Evolutionary conservation across 30 jellyfish, hydroid and myxozoan species (phyloP).

Genomic region (Aurelia aurita complex sp. Pacific): DNA sequence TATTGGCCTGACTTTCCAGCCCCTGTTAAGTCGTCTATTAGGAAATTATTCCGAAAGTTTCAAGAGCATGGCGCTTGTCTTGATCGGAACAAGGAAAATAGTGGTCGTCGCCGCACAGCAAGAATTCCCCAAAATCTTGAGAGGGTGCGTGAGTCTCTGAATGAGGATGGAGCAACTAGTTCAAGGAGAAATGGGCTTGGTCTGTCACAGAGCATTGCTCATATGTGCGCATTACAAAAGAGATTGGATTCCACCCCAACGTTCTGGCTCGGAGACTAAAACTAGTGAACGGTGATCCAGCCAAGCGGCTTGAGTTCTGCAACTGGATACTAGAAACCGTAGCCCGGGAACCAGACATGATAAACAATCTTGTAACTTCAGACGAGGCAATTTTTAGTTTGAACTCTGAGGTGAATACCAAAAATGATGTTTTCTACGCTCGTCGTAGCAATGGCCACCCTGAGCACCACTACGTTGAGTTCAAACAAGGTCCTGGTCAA

Average conservation of each 20-base stretch:
- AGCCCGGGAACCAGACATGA: not conserved
- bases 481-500: constrained; percentile 3
- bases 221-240: not conserved
- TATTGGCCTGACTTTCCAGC: constrained; percentile 20
- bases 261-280: not conserved
- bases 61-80: too few relatives aligned
- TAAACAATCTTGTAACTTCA: not conserved
- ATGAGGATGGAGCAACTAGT: not conserved
- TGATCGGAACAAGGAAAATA: not conserved
- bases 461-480: not conserved
- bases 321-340: not conserved
- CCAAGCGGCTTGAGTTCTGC: not conserved
- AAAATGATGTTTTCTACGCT: not conserved
- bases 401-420: not conserved
- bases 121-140: constrained; percentile 1
- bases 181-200: not conserved
- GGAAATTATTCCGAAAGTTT: not conserved
- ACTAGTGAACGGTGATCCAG: not conserved
- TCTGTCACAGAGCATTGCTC: not conserved
- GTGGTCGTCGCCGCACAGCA: constrained; percentile 1
- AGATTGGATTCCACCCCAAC: not conserved
- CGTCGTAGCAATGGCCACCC: constrained; percentile 5
- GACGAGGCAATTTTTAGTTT: not conserved
- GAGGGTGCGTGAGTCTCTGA: not conserved
- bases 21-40: not conserved